Base-by-base conservation (phyloP, 2,797 vertebrate species). In the Serranus cabrilla region DNA sequence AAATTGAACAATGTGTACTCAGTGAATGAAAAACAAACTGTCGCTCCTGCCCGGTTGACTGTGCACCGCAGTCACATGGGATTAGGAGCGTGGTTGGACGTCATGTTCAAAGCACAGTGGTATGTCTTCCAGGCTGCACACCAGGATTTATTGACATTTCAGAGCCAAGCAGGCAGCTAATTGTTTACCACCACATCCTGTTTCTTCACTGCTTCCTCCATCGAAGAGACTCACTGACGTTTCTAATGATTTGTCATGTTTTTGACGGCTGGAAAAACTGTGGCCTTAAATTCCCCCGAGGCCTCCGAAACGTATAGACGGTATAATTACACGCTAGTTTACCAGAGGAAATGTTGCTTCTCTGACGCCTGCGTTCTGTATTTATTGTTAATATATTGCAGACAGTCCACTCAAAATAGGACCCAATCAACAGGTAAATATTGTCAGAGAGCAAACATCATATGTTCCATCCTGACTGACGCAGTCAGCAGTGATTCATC, bases 121-220 rank as follows among this genome's bases (percentile, higher is more conserved):
- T 65, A 23, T 23, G 70, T 74, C 86, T 88, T 89, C 80, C 81
- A 79, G 75, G 71, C 72, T 76, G 75, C 87, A 51, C 93, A 78
- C 61, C 90, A 74, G 78, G 91, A 18, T 82, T 72, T 83, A 90
- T 85, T 93, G 92, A 93, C 92, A 86, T 94, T 93, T 93, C 68
- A 67, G 78, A 64, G 75, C 40, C 46, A 84, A 67, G 51, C 57
- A 68, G 81, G 65, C 76, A 78, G 68, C 82, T 91, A 93, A 93
- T 91, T 92, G 89, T 92, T 94, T 89, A 87, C 79, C 85, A 71
- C 78, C 78, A 75, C 82, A 89, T 87, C 87, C 84, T 88, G 82
- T 85, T 75, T 72, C 76, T 34, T 54, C 74, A 51, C 64, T 13
- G 55, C 61, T 74, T 55, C 49, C 9, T 77, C 68, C 60, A 85